These are phyloP conservation scores for Euplagia quadripunctaria DNA, from an alignment of 2,888 invertebrate genomes.

Conservation along the genomic window DNA sequence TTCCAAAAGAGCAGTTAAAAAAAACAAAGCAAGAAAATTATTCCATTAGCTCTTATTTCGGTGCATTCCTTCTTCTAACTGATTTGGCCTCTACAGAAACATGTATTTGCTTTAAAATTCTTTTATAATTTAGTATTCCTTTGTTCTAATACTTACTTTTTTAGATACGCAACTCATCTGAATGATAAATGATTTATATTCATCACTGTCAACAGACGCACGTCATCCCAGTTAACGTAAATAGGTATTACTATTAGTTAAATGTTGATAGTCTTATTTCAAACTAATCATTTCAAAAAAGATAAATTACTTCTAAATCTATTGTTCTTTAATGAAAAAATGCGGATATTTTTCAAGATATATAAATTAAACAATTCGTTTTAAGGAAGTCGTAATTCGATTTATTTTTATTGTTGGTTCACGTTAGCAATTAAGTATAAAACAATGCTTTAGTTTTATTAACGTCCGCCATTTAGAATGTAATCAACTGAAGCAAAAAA, in stretches of 20 bases:
- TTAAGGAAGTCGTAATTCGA: slow-evolving; percentile 31
- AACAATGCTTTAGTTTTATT: slow-evolving; percentile 35
- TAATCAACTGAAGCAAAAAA: slow-evolving; percentile 33
- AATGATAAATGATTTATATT: slow-evolving; percentile 43
- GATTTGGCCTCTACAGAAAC: too few relatives aligned
- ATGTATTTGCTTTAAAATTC: too few relatives aligned
- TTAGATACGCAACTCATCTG: not conserved
- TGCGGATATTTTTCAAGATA: not conserved
- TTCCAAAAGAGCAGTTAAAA: too few relatives aligned
- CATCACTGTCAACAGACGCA: slow-evolving; percentile 37
- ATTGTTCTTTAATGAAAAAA: slow-evolving; percentile 1
- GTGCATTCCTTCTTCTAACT: too few relatives aligned
- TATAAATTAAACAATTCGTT: slow-evolving; percentile 12
- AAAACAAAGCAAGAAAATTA: too few relatives aligned
- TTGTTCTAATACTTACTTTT: not conserved
- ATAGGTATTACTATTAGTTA: not conserved
- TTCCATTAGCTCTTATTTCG: too few relatives aligned
- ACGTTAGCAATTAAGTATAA: slow-evolving; percentile 30
- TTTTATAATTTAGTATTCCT: too few relatives aligned
- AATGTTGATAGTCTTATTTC: not conserved
- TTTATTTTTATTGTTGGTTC: slow-evolving; percentile 29
- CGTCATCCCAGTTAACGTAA: slow-evolving; percentile 29
- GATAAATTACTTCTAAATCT: slow-evolving; percentile 3
- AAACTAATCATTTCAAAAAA: not conserved
- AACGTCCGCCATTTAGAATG: slow-evolving; percentile 31